Evolutionary conservation across 2,113 vertebrate genomes (phyloP).

Genomic region (Tachuris rubrigastra): DNA sequence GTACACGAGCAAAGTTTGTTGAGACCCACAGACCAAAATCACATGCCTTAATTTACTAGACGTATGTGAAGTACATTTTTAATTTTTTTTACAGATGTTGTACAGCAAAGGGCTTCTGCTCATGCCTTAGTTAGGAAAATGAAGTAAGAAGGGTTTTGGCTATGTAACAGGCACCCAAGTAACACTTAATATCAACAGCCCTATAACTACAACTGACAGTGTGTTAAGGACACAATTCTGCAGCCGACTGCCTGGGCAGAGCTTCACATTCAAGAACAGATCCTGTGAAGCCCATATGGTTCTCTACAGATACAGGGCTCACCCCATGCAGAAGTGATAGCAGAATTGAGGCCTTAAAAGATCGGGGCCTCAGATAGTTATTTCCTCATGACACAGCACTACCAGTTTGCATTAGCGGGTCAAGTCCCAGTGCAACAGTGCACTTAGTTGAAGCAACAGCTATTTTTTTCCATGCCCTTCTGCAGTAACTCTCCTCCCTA

Average conservation of each 20-base stretch:
- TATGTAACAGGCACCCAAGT: conserved; percentile 55
- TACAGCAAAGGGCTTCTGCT: conserved; percentile 59
- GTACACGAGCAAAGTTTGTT: conserved; percentile 52
- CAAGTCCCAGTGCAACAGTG: neutral
- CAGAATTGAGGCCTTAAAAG: conserved; percentile 31
- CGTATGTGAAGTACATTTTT: neutral
- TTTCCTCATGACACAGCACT: neutral
- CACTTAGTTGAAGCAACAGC: neutral
- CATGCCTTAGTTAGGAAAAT: conserved; percentile 56
- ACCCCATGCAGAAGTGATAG: neutral
- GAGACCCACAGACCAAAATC: conserved; percentile 53
- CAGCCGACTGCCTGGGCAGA: conserved; percentile 18
- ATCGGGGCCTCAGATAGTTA: neutral
- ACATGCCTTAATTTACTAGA: conserved; percentile 59
- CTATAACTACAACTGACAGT: neutral
- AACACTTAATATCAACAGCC: conserved; percentile 17
- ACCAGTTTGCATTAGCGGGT: neutral
- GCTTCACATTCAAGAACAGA: neutral
- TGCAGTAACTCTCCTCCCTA: neutral
- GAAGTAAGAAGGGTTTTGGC: conserved; percentile 42
- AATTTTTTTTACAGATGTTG: conserved; percentile 28
- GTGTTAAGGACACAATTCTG: conserved; percentile 28
- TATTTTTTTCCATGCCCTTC: neutral
- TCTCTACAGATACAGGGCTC: neutral
- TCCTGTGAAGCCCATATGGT: neutral